Evolutionary conservation across 1,140 invertebrate species (phyloP).

Genomic region (Polypedilum pembai): DNA sequence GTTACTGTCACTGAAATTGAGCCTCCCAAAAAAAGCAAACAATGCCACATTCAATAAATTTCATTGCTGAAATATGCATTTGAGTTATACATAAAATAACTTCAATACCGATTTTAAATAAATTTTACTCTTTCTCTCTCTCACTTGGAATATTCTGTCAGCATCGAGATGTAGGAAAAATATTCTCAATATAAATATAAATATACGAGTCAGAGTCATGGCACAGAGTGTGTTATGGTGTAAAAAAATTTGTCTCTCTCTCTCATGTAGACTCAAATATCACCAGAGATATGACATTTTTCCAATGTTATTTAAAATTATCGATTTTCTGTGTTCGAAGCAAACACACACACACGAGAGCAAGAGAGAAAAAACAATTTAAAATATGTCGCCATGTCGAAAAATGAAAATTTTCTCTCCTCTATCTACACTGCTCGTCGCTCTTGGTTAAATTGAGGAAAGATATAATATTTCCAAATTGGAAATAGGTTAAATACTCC

Average conservation of each 20-base stretch:
- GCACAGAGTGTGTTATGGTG: conserved; percentile 1
- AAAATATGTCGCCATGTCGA: conserved; percentile 11
- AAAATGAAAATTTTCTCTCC: background rate
- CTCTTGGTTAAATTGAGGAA: background rate
- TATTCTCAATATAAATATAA: background rate
- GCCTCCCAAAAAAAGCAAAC: conserved; percentile 3
- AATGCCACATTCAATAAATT: conserved; percentile 19
- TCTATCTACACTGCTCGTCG: too few relatives aligned
- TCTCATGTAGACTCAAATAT: conserved; percentile 18
- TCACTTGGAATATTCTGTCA: background rate
- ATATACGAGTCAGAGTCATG: background rate
- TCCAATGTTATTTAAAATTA: conserved; percentile 19
- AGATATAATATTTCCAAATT: conserved; percentile 19
- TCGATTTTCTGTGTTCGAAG: background rate
- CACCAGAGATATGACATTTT: conserved; percentile 2
- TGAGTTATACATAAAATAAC: conserved; percentile 16
- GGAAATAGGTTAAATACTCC: conserved; percentile 17
- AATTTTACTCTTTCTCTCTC: background rate
- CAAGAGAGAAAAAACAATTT: background rate
- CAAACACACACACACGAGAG: background rate
- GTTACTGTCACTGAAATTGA: background rate
- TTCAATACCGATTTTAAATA: conserved; percentile 1
- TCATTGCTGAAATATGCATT: conserved; percentile 12
- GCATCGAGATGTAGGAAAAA: background rate
- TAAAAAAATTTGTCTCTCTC: conserved; percentile 18